Percentiles rank a stretch among this genome's conserved stretches.
These are phyloP conservation scores for Trichopoda pennipes DNA, from an alignment of 2,888 invertebrate genomes.

Conservation along the genomic window DNA sequence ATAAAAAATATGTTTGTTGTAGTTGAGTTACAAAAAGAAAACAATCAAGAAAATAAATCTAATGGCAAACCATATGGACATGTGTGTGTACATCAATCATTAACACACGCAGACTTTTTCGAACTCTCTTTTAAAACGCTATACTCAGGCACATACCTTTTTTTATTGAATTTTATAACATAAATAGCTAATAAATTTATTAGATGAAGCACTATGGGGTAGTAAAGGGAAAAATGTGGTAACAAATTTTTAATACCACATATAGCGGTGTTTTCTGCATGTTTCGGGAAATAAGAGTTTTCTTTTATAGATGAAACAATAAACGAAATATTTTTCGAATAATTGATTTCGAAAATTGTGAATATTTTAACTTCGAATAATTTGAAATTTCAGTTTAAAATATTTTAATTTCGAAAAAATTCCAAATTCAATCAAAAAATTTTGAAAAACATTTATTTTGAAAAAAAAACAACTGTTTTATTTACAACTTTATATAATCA, in stretches of 20 bases:
- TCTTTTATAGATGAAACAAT: no score
- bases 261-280: no score
- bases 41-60: constrained; percentile 23
- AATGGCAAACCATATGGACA: constrained; percentile 32
- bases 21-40: constrained; percentile 1
- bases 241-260: not conserved
- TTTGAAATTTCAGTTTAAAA: no score
- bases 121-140: constrained; percentile 21
- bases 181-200: constrained; percentile 1
- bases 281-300: no score
- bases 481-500: no score
- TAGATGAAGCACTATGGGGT: constrained; percentile 10
- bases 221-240: constrained; percentile 2
- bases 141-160: not conserved
- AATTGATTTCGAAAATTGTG: no score
- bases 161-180: not conserved
- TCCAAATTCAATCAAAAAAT: no score
- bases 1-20: constrained; percentile 40
- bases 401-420: no score
- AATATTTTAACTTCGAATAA: no score
- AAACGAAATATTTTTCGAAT: no score
- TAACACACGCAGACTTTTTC: constrained; percentile 17
- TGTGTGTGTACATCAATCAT: constrained; percentile 59
- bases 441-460: no score
- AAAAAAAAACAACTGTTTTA: no score